These are phyloP conservation scores for Maylandia zebra DNA, from an alignment of 2,113 vertebrate species.

Conservation along the genomic window DNA sequence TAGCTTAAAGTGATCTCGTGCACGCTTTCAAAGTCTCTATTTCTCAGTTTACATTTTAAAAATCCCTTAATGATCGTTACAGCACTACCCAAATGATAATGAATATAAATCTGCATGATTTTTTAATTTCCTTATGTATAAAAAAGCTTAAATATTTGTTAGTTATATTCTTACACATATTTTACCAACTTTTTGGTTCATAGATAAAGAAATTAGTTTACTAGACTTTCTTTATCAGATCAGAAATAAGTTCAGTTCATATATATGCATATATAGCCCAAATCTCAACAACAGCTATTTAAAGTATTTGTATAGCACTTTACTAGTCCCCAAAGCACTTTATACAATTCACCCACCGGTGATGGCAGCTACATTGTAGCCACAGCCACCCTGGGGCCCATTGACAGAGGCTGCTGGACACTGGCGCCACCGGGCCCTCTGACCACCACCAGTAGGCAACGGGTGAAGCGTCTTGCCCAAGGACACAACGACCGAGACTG, in stretches of 20 bases:
- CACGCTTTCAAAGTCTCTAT: not conserved
- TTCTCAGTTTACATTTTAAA: not conserved
- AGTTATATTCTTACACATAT: not conserved
- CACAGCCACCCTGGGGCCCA: fast-evolving
- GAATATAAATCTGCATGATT: not conserved
- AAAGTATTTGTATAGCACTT: too few relatives aligned
- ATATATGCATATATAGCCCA: not conserved
- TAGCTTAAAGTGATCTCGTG: not conserved
- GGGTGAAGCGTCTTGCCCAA: not conserved
- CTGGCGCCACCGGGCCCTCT: fast-evolving
- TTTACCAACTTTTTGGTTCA: not conserved
- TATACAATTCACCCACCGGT: fast-evolving
- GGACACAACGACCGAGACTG: fast-evolving
- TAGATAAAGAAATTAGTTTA: not conserved
- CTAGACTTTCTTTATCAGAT: not conserved
- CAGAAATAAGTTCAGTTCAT: not conserved
- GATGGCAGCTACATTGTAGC: not conserved
- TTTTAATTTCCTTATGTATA: not conserved
- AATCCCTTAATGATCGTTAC: not conserved
- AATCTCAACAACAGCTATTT: not conserved
- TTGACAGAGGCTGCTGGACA: not conserved
- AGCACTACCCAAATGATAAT: not conserved
- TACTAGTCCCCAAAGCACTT: fast-evolving
- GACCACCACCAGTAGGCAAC: not conserved
- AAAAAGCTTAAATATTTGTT: not conserved